Conservation (phyloP, 2,113 vertebrate genomes). For the Odontophorus gujanensis region DNA sequence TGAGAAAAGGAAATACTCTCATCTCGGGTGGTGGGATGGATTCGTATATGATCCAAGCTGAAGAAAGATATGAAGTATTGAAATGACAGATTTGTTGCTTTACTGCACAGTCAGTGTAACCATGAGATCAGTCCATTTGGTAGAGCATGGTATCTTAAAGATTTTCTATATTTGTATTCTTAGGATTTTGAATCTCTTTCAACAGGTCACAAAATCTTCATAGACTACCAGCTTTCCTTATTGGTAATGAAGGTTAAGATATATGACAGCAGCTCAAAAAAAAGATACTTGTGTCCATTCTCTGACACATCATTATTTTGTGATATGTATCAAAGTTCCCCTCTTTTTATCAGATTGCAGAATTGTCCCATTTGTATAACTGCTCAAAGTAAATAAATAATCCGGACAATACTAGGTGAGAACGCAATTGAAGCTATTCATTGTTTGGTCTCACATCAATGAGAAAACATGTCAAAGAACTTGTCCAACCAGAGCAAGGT, state of each 20-base stretch:
- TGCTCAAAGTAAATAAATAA: conserved; percentile 64
- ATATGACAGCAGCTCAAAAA: background rate
- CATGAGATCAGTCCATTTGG: background rate
- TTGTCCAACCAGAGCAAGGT: conserved; percentile 62
- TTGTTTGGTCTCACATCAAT: conserved; percentile 59
- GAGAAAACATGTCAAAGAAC: conserved; percentile 62
- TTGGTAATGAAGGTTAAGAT: background rate
- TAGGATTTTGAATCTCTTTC: background rate
- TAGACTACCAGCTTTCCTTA: background rate
- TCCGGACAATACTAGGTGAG: conserved; percentile 40
- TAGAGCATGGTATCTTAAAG: background rate
- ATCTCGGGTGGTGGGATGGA: rapidly evolving
- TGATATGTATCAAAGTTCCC: conserved; percentile 11
- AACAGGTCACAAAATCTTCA: background rate
- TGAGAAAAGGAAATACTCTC: background rate
- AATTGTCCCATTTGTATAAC: conserved; percentile 44
- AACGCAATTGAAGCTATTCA: conserved; percentile 22
- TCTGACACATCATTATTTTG: conserved; percentile 38
- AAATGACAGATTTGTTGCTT: background rate
- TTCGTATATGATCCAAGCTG: background rate
- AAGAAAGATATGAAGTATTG: background rate
- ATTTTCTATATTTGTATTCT: background rate
- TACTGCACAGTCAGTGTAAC: background rate
- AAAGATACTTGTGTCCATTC: conserved; percentile 1
- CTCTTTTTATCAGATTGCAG: conserved; percentile 47